Evolutionary conservation across 2,797 vertebrate species (phyloP), one percentile per base, ranked within the genome.

Genomic region (Naso thynnoides): DNA sequence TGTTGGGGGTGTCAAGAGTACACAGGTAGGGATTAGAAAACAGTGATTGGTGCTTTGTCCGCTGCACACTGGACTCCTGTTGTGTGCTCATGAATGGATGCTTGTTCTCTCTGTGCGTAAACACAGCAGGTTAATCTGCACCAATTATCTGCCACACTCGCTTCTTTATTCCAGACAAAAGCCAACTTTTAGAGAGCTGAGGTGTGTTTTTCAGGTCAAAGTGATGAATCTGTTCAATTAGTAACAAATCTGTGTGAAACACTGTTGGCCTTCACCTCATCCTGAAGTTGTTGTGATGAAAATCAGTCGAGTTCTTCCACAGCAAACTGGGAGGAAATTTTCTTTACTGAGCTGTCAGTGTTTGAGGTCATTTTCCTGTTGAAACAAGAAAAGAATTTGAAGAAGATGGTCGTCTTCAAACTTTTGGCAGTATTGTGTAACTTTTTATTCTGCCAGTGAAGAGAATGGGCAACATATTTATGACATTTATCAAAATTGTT

Each of bases 31-130:
- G 52, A 60, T 64, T 59, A 76, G 76, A 86, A 70, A 84, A 84
- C 75, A 75, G 69, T 59, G 83, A 21, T 79, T 86, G 86, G 88
- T 79, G 79, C 82, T 84, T 80, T 87, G 87, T 86, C 49, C 29
- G 0, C 44, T 27, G 47, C 79, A 86, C 78, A 88, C 87, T 85
- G 78, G 60, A 67, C 80, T 69, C 83, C 76, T 82, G 87, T 89
- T 80, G 71, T 87, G 79, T 6, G 0, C 1, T 5, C 54, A 62
- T 91, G 85, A 91, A 89, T 86, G 41, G 79, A 41, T 15, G 56
- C 81, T 64, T 91, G 87, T 89, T 84, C 78, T 1, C 44, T 15
- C 21, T 45, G 56, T 39, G 26, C 63, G 72, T 77, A 69, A 76
- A 83, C 73, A 69, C 70, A 41, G 68, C 58, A 3, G 16, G 1